Evolutionary conservation across 2,797 vertebrate species (phyloP).

Genomic region (Crenuchus spilurus): DNA sequence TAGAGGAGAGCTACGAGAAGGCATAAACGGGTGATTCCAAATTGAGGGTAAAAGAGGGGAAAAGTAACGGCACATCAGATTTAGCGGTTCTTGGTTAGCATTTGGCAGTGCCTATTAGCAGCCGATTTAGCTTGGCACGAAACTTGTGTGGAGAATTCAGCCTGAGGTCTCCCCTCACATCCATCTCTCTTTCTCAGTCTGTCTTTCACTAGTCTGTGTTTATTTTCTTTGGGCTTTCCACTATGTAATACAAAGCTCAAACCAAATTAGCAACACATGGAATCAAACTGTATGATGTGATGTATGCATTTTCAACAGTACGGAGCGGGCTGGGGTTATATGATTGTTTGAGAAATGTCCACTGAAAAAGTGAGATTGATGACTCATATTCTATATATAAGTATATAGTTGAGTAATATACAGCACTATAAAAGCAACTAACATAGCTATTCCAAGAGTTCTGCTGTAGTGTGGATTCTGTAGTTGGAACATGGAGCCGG

Average conservation of each 20-base stretch:
- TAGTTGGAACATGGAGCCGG: too few relatives aligned
- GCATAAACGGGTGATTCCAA: conserved; percentile 23
- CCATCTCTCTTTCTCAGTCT: conserved; percentile 51
- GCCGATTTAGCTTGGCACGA: conserved; percentile 34
- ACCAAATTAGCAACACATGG: conserved; percentile 35
- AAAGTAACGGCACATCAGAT: conserved; percentile 32
- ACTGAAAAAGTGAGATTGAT: conserved; percentile 9
- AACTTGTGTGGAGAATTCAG: conserved; percentile 29
- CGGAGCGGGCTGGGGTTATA: not conserved
- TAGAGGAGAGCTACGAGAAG: conserved; percentile 12
- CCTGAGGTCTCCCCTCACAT: conserved; percentile 46
- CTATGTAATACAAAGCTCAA: conserved; percentile 38
- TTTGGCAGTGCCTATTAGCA: conserved; percentile 31
- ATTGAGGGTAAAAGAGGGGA: conserved; percentile 29
- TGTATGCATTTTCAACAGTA: conserved; percentile 22
- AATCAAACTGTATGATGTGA: conserved; percentile 6
- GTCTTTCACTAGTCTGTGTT: conserved; percentile 35
- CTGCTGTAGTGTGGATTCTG: too few relatives aligned
- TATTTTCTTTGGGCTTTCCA: conserved; percentile 53
- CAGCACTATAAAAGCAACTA: not conserved
- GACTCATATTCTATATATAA: conserved; percentile 6
- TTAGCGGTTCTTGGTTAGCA: conserved; percentile 25
- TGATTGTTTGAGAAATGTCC: not conserved
- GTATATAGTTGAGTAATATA: not conserved
- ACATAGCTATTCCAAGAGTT: not conserved